Percentiles rank a stretch among this genome's conserved stretches.
Conservation (phyloP, 2,113 vertebrate species). For the Suricata suricatta region DNA sequence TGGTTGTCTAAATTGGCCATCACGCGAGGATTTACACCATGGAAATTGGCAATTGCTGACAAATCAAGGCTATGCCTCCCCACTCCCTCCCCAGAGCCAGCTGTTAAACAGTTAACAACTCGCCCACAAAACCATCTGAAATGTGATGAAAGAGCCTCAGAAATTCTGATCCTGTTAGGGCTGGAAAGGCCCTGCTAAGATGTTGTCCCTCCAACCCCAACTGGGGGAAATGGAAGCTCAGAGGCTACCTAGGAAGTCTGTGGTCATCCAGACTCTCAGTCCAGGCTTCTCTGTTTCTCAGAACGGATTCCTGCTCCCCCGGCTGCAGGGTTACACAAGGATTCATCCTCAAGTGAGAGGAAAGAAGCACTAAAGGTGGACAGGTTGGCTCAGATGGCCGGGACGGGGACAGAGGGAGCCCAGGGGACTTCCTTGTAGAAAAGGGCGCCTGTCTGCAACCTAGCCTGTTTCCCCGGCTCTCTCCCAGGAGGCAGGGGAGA, state of each 20-base stretch:
- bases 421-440: background rate
- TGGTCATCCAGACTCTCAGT: background rate
- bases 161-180: background rate
- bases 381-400: background rate
- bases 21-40: slow-evolving; percentile 15
- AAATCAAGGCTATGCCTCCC: background rate
- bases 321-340: background rate
- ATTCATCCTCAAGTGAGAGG: background rate
- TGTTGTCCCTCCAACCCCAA: background rate
- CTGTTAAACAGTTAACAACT: background rate
- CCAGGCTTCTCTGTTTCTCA: background rate
- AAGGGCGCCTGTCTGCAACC: background rate
- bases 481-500: background rate
- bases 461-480: background rate
- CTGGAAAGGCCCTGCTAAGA: background rate
- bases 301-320: background rate
- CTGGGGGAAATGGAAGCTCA: background rate
- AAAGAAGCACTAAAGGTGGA: background rate
- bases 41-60: slow-evolving; percentile 25
- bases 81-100: background rate
- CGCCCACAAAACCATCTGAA: background rate
- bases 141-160: background rate
- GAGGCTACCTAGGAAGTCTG: background rate
- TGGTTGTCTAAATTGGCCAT: background rate
- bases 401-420: background rate